These are phyloP conservation scores for Sebastes diploproa DNA, from an alignment of 2,797 vertebrate species.

Conservation along the genomic window DNA sequence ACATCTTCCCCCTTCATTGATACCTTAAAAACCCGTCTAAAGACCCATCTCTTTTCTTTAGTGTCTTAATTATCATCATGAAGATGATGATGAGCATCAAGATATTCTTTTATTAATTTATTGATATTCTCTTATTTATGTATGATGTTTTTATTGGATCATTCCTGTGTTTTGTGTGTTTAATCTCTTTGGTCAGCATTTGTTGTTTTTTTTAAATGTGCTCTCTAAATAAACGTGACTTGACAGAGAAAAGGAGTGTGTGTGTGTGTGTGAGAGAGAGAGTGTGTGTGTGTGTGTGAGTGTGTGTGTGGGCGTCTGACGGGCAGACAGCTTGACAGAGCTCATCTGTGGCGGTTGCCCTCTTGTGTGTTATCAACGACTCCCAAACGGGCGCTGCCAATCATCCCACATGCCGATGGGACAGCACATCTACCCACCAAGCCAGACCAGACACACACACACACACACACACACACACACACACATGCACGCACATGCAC, in stretches of 20 bases:
- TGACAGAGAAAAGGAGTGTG: neutral
- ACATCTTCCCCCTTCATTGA: too few species aligned
- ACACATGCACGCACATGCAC: neutral
- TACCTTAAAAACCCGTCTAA: too few species aligned
- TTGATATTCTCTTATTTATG: neutral
- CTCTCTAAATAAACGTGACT: neutral
- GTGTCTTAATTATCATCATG: neutral
- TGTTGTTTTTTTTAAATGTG: neutral
- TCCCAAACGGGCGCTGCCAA: slow-evolving; percentile 74
- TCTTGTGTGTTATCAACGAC: slow-evolving; percentile 71
- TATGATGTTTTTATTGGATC: neutral
- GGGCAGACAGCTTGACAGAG: slow-evolving; percentile 64
- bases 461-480: slow-evolving; percentile 3
- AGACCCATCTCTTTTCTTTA: neutral
- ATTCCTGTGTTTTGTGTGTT: neutral
- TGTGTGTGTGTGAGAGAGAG: slow-evolving; percentile 7
- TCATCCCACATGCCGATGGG: slow-evolving; percentile 53
- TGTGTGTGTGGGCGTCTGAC: slow-evolving; percentile 23
- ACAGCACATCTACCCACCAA: slow-evolving; percentile 29
- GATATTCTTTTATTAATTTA: neutral
- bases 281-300: neutral
- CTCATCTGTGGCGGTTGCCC: slow-evolving; percentile 64
- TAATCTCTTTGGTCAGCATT: neutral
- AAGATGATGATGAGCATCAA: neutral
- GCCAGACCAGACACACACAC: slow-evolving; percentile 12